A percentile compares a stretch with the other conserved stretches of the same genome.
These are phyloP conservation scores for Hippocampus kuda DNA, from an alignment of 2,797 vertebrate species.

Conservation along the genomic window DNA sequence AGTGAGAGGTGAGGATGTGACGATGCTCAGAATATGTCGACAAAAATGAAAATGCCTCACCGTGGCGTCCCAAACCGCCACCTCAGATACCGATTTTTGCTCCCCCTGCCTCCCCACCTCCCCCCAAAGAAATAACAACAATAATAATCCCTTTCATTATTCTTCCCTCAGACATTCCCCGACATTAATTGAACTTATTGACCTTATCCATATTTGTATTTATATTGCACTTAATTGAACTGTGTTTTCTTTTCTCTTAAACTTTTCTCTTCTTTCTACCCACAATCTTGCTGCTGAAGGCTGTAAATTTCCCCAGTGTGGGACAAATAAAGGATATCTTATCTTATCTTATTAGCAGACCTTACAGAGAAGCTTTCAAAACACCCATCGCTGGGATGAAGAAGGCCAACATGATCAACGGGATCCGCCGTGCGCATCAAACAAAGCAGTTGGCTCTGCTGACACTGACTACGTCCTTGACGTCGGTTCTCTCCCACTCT, in stretches of 20 bases:
- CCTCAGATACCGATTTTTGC: conserved; percentile 5
- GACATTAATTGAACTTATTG: too few relatives aligned
- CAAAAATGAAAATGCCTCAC: too few relatives aligned
- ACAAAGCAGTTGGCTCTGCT: conserved; percentile 22
- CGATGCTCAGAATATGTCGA: conserved; percentile 17
- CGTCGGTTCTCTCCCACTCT: conserved; percentile 22
- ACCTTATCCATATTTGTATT: too few relatives aligned
- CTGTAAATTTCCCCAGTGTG: too few relatives aligned
- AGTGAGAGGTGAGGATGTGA: conserved; percentile 8
- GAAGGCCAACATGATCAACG: conserved; percentile 12
- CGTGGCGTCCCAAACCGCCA: too few relatives aligned
- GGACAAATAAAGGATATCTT: too few relatives aligned
- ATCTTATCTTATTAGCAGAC: too few relatives aligned
- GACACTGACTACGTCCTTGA: conserved; percentile 49
- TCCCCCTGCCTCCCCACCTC: background rate
- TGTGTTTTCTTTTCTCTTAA: too few relatives aligned
- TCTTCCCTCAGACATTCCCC: conserved; percentile 20
- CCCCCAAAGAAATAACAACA: background rate
- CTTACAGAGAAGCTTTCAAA: conserved; percentile 11
- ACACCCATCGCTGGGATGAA: conserved; percentile 6
- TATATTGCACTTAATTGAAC: too few relatives aligned
- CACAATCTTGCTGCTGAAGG: too few relatives aligned
- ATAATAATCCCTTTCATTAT: conserved; percentile 12
- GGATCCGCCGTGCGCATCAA: conserved; percentile 12
- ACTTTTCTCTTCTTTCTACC: too few relatives aligned